Conservation (phyloP, 2,888 invertebrate species). For the Dasypolia templi region DNA sequence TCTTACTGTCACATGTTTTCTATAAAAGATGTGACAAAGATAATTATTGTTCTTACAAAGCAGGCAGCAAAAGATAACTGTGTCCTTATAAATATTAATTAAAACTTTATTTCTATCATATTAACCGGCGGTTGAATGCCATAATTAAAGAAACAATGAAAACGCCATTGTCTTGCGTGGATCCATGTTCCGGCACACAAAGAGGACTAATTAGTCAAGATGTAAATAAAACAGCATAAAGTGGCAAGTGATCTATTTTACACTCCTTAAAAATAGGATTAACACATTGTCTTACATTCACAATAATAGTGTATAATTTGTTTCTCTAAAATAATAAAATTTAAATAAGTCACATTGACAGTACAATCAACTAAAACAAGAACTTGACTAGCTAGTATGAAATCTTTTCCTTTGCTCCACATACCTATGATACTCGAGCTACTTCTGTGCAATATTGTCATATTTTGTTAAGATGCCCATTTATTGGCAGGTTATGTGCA, state of each 20-base stretch:
- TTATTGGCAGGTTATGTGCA: constrained; percentile 24
- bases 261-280: constrained; percentile 80
- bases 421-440: constrained; percentile 54
- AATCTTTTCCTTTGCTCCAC: constrained; percentile 49
- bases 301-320: constrained; percentile 69
- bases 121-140: no score
- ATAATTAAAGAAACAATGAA: no score
- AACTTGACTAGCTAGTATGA: constrained; percentile 80
- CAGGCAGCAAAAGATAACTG: background rate
- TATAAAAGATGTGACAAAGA: background rate
- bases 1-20: background rate
- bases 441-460: constrained; percentile 63
- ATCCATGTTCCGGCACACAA: no score
- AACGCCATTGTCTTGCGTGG: no score
- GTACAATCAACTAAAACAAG: constrained; percentile 68
- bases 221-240: constrained; percentile 64
- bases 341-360: constrained; percentile 70
- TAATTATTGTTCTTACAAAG: background rate
- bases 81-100: background rate
- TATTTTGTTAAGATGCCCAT: constrained; percentile 24
- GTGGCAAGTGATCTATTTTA: constrained; percentile 80
- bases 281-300: constrained; percentile 75
- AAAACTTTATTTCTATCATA: background rate
- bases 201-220: background rate
- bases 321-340: constrained; percentile 71